Base-by-base conservation (phyloP, 2,797 vertebrate species). In the Takifugu rubripes region DNA sequence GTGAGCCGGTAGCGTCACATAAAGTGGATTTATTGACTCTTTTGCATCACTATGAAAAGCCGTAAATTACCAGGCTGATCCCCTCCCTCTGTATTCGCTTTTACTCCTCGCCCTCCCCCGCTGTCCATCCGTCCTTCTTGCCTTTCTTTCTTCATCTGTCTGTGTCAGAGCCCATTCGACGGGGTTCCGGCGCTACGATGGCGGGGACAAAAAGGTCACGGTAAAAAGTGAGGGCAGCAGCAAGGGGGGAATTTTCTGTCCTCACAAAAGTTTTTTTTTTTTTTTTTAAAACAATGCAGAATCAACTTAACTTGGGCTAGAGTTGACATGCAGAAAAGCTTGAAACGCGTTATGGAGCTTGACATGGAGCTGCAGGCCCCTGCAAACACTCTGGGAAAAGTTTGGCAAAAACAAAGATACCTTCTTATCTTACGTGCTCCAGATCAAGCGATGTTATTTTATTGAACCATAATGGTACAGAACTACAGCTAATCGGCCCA, bases 41-140 rank as follows among this genome's bases (percentile, higher is more conserved):
- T 88, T 86, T 77, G 82, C 86, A 89, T 86, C 65, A 79, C 83
- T 75, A 87, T 84, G 78, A 84, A 77, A 74, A 68, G 81, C 61
- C 54, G 60, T 88, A 87, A 89, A 86, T 87, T 77, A 84, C 61
- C 5, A 44, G 64, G 55, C n/a, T 14, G 11, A 12, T 25, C n/a
- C 46, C 46, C 46, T 48, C 46, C 46, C 46, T 9, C 21, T 14
- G 6, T 49, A 78, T 70, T 47, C 66, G 25, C 49, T 66, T 78
- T 29, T 8, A 27, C 53, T 36, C 49, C 44, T 58, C 52, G 10
- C 50, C 59, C 54, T 36, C 56, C 49, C 49, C 25, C 14, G 11
- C 47, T 25, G 11, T 49, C 25, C 3, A 17, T 46, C 45, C 5
- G 25, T 49, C 59, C 43, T 29, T 33, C 42, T 49, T 67, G 16